Conservation (phyloP, 2,888 invertebrate genomes). For the Xylocampa areola region DNA sequence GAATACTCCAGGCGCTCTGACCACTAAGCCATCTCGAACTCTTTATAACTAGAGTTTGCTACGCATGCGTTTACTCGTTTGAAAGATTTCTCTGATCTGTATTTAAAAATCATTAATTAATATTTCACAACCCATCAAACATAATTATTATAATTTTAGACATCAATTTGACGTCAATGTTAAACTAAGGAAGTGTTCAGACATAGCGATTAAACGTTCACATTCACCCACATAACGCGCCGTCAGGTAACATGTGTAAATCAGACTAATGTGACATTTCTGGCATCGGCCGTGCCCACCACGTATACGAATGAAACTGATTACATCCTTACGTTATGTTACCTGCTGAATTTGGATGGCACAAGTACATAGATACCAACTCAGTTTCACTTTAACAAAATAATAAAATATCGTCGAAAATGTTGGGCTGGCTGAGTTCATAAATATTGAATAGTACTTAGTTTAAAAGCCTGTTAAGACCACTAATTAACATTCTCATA, state of each 20-base stretch:
- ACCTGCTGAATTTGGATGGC: slow-evolving; percentile 2
- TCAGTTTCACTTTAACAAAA: background rate
- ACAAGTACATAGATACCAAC: no score
- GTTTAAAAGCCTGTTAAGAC: no score
- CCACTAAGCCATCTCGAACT: no score
- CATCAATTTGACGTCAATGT: slow-evolving; percentile 35
- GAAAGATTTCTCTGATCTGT: no score
- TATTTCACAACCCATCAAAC: background rate
- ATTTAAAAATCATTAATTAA: no score
- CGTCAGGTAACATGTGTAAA: slow-evolving; percentile 84
- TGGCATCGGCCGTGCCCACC: slow-evolving; percentile 73
- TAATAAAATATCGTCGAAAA: no score
- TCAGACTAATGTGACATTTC: slow-evolving; percentile 86
- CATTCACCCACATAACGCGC: slow-evolving; percentile 58
- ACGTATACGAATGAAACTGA: slow-evolving; percentile 63
- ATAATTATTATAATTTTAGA: slow-evolving; percentile 1
- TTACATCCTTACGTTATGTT: slow-evolving; percentile 48
- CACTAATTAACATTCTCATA: no score
- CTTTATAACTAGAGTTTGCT: no score
- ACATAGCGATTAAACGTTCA: slow-evolving; percentile 60
- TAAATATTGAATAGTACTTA: no score
- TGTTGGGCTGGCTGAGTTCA: no score
- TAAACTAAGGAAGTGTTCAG: slow-evolving; percentile 53
- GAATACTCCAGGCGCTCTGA: no score
- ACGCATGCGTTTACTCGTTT: no score